Base-by-base conservation (phyloP, 2,797 vertebrate genomes). In the Chrysocyon brachyurus region DNA sequence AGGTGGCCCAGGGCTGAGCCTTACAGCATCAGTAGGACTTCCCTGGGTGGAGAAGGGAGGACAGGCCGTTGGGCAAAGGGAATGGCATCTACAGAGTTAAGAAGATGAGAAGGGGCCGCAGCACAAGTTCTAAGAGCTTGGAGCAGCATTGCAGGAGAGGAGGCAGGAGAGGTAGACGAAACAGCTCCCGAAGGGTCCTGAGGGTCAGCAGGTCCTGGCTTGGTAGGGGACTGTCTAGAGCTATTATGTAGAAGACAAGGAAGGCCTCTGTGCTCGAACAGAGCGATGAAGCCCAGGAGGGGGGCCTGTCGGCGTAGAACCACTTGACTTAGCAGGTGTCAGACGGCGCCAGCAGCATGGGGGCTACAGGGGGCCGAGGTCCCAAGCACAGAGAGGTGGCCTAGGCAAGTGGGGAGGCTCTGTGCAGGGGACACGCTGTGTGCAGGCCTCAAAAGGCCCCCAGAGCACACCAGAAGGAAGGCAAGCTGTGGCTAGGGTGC, bases 61-160 rank as follows among this genome's bases (percentile, higher is more conserved):
- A 68, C 22, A 28, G 77, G 52, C 4, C 12, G 12, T 63, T 52
- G 61, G 40, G 24, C 36, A 68, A 8, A 19, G 22, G n/a, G 17
- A 97, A 28, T 0, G 3, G 24, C 21, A 6, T 17, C 77, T 33
- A 8, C 31, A 49, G 68, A 24, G 46, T 54, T 12, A 56, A 17
- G 59, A 36, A 75, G 16, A 17, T 72, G 1, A 24, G 52, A 83
- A 46, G 78, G 12, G 90, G 59, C 56, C 75, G 21, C 22, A 7
- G 1, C 24, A 4, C 21, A n/a, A 26, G 81, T 68, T 3, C 1
- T 0, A 0, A 12, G 31, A 72, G 12, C 26, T 59, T 16, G 31
- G 68, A 57, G 46, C 72, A 68, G 40, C 16, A 63, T 33, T 2
- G n/a, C 22, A 22, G 33, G 26, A 82, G 31, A 14, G 0, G 12